Conservation (phyloP, 2,888 invertebrate species). For the Himalopsyche anomala region DNA sequence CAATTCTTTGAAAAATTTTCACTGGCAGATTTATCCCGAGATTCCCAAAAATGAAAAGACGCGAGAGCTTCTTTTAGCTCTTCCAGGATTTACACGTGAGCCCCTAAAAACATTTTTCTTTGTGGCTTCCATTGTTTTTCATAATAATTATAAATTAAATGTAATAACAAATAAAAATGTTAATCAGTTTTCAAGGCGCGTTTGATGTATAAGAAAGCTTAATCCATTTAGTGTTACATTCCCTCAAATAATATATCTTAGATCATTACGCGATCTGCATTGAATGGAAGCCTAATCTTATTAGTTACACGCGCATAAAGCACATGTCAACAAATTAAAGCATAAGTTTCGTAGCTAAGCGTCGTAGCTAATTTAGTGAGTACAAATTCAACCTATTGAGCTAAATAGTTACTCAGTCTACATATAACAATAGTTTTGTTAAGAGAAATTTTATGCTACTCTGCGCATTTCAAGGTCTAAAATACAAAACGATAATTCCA, state of each 20-base stretch:
- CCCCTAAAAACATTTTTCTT: too few relatives aligned
- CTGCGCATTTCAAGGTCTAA: too few relatives aligned
- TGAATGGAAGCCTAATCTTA: constrained; percentile 11
- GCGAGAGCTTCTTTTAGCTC: too few relatives aligned
- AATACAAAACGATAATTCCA: too few relatives aligned
- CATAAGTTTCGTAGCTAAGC: constrained; percentile 6
- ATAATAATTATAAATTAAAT: too few relatives aligned
- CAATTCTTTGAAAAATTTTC: too few relatives aligned
- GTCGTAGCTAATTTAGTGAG: constrained; percentile 13
- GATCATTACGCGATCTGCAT: constrained; percentile 14
- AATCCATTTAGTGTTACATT: background rate
- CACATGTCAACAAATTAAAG: constrained; percentile 24
- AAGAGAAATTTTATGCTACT: too few relatives aligned
- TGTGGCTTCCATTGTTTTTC: too few relatives aligned
- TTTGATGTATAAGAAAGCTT: background rate
- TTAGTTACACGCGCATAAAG: background rate
- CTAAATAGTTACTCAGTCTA: background rate
- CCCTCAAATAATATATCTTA: background rate
- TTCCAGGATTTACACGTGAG: too few relatives aligned
- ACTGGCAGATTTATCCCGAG: too few relatives aligned
- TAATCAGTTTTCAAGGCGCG: background rate
- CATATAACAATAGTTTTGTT: too few relatives aligned
- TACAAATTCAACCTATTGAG: background rate
- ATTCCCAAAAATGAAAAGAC: too few relatives aligned
- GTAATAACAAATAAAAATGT: background rate